Conservation (phyloP, 2,888 invertebrate species). For the Oscheius myriophilus region DNA sequence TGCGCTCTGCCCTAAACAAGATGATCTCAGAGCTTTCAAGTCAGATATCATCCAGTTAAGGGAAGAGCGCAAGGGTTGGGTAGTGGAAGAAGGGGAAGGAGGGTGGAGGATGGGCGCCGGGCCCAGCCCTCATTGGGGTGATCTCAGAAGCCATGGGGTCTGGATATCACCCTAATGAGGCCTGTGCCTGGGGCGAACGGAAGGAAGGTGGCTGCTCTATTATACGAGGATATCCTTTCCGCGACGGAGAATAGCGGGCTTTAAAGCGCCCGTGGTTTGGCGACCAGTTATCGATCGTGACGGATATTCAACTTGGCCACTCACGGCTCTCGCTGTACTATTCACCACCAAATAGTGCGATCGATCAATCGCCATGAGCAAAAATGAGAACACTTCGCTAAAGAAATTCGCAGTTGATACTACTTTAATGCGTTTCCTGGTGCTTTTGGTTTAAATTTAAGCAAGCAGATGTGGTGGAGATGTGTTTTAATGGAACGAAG, state of each 20-base stretch:
- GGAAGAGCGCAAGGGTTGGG: slow-evolving; percentile 12
- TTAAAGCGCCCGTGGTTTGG: slow-evolving; percentile 25
- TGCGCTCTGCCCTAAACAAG: slow-evolving; percentile 23
- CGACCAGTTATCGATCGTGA: slow-evolving; percentile 26
- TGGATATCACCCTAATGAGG: slow-evolving; percentile 29
- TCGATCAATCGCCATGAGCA: too few relatives aligned
- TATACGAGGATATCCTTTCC: slow-evolving; percentile 3
- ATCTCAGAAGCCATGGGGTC: slow-evolving; percentile 18
- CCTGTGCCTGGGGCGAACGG: slow-evolving; percentile 4
- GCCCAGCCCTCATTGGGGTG: slow-evolving; percentile 31
- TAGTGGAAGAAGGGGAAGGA: neutral
- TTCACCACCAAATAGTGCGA: too few relatives aligned
- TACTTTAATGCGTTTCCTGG: too few relatives aligned
- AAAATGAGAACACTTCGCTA: too few relatives aligned
- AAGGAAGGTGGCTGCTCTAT: neutral
- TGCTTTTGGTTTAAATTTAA: too few relatives aligned
- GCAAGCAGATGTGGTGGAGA: too few relatives aligned
- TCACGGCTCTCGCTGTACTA: too few relatives aligned
- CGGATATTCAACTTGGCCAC: too few relatives aligned
- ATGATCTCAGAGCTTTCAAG: slow-evolving; percentile 28
- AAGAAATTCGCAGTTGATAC: too few relatives aligned
- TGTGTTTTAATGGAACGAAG: too few relatives aligned
- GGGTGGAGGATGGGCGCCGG: neutral
- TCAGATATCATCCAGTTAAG: slow-evolving; percentile 28
- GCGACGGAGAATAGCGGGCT: slow-evolving; percentile 24